phyloP scores from a whole-genome alignment of 2,113 vertebrate genomes.

The Lepidothrix coronata region DNA sequence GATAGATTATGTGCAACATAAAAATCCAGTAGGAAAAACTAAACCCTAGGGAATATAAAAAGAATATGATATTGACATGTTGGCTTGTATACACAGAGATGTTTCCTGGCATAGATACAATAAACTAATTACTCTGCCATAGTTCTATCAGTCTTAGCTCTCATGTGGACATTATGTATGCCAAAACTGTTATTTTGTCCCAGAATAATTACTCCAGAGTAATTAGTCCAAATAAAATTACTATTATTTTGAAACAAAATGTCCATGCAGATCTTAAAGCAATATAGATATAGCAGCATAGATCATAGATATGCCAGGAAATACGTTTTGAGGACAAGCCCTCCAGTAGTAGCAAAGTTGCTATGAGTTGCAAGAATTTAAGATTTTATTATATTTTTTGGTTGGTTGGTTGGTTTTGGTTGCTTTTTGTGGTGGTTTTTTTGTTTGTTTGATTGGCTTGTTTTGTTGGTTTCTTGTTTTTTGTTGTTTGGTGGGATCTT shows the following conservation, averaged over 20 bases:
- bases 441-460: background rate
- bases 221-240: slow-evolving; percentile 22
- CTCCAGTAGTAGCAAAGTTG: background rate
- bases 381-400: background rate
- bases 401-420: background rate
- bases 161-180: background rate
- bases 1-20: background rate
- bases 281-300: background rate
- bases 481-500: background rate
- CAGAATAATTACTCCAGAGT: background rate
- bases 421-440: background rate
- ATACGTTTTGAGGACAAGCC: background rate
- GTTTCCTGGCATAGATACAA: background rate
- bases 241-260: slow-evolving; percentile 9
- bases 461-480: background rate
- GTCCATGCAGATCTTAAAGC: background rate
- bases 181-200: background rate
- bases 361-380: background rate
- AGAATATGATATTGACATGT: background rate
- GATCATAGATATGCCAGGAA: background rate
- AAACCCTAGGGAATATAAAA: background rate
- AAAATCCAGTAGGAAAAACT: background rate
- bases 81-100: background rate
- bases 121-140: background rate
- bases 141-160: background rate